Percentiles rank a stretch among this genome's conserved stretches.
phyloP scores from a whole-genome alignment of 2,888 invertebrate genomes.

The Caenorhabditis sp. region DNA sequence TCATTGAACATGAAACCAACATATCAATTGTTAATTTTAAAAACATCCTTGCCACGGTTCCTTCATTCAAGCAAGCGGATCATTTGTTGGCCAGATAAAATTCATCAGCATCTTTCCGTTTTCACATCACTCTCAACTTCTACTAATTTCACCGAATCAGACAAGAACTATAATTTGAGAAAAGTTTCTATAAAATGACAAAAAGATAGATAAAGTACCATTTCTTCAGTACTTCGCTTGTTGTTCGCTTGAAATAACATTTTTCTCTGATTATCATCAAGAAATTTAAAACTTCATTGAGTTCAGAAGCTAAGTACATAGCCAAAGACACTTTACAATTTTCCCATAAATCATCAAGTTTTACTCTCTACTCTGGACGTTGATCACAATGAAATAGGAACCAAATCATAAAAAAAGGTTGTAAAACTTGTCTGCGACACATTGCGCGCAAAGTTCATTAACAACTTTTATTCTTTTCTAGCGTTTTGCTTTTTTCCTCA shows the following conservation, averaged over 20 bases:
- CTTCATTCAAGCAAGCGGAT: not conserved
- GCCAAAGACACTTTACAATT: not conserved
- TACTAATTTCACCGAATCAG: no score
- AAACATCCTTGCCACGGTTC: not conserved
- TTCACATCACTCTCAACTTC: not conserved
- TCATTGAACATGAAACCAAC: not conserved
- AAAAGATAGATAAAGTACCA: not conserved
- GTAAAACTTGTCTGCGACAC: not conserved
- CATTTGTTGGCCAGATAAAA: not conserved
- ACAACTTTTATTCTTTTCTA: not conserved
- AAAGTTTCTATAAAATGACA: not conserved
- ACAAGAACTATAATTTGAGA: no score
- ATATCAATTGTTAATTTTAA: not conserved
- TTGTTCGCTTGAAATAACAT: no score
- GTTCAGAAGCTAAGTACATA: not conserved
- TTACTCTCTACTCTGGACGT: not conserved
- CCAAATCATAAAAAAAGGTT: not conserved
- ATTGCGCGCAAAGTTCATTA: not conserved
- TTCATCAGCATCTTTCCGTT: not conserved
- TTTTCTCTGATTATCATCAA: no score
- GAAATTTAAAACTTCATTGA: no score
- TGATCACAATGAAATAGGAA: not conserved
- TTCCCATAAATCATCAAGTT: not conserved
- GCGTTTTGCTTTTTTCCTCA: not conserved
- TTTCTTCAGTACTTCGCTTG: not conserved